Evolutionary conservation across 2,797 vertebrate species (phyloP).

Genomic region (Peromyscus aztecus): DNA sequence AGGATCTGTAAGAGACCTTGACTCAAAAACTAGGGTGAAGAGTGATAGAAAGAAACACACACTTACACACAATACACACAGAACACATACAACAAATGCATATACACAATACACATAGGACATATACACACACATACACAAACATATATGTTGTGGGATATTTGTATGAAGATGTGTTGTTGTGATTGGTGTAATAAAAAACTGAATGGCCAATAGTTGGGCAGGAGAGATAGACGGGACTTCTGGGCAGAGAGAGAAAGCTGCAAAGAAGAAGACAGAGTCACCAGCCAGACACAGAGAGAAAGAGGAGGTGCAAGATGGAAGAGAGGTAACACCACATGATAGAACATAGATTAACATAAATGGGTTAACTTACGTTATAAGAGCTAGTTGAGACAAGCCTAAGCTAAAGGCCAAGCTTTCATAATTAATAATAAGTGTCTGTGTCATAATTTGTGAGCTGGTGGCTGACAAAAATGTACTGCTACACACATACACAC

Average conservation of each 20-base stretch:
- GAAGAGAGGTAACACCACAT: background rate
- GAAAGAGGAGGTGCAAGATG: background rate
- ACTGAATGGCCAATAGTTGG: background rate
- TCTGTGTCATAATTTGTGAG: background rate
- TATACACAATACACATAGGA: too few species aligned
- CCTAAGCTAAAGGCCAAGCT: background rate
- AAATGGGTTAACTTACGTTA: background rate
- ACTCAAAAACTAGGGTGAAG: background rate
- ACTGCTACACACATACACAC: background rate
- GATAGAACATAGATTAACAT: background rate
- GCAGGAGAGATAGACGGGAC: background rate
- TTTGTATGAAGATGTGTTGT: background rate
- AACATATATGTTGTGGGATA: background rate
- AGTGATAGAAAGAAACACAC: background rate
- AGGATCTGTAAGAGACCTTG: too few species aligned
- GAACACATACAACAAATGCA: background rate
- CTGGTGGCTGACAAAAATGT: background rate
- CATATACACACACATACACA: too few species aligned
- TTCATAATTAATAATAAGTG: background rate
- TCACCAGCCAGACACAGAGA: background rate
- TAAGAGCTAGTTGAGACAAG: background rate
- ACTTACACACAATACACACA: background rate
- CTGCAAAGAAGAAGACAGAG: background rate
- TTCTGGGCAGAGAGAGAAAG: background rate
- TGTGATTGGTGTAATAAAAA: background rate